Evolutionary conservation across 2,888 invertebrate genomes (phyloP).

Genomic region (Alentia gelatinosa): DNA sequence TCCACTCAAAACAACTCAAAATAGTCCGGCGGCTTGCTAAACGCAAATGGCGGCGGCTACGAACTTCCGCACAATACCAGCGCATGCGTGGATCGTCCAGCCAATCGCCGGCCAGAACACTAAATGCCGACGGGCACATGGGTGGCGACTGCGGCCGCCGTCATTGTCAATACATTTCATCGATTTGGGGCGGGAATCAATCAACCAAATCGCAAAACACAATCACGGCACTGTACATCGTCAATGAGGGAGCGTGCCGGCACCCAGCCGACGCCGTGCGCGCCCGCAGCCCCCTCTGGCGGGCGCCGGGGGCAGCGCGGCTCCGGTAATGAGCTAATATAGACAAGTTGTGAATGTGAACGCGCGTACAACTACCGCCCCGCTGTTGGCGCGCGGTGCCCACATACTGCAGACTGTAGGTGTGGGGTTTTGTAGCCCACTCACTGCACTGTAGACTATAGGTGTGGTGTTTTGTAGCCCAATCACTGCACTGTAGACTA

Average conservation of each 20-base stretch:
- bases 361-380: too few relatives aligned
- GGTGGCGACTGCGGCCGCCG: background rate
- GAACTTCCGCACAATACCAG: too few relatives aligned
- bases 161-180: background rate
- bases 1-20: too few relatives aligned
- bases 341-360: background rate
- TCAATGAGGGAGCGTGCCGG: background rate
- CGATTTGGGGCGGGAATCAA: background rate
- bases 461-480: too few relatives aligned
- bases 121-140: background rate
- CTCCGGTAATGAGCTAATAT: background rate
- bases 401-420: too few relatives aligned
- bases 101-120: background rate
- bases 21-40: too few relatives aligned
- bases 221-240: background rate
- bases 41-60: too few relatives aligned
- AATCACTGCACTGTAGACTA: too few relatives aligned
- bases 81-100: too few relatives aligned
- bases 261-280: background rate
- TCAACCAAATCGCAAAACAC: slow-evolving; percentile 1
- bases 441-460: too few relatives aligned
- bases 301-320: background rate
- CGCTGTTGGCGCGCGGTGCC: too few relatives aligned
- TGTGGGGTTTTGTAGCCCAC: too few relatives aligned
- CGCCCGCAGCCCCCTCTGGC: background rate